Evolutionary conservation across 92 coral and sea anemone species (phyloP).

Genomic region (Palythoa grandiflora): DNA sequence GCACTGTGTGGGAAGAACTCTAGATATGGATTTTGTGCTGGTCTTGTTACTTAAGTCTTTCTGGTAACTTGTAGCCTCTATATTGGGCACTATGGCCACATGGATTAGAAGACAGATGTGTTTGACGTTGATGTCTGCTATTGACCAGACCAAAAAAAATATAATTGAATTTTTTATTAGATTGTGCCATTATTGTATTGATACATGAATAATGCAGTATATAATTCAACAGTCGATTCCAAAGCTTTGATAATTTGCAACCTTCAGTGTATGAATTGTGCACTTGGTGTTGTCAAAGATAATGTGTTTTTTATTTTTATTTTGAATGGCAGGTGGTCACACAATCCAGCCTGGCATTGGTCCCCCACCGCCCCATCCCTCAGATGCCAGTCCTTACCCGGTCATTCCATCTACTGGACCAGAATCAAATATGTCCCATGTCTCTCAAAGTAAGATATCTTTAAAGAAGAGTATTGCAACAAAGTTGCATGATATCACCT

Average conservation of each 20-base stretch:
- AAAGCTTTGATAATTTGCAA: too few relatives aligned
- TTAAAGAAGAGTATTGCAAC: not conserved
- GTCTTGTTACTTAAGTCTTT: too few relatives aligned
- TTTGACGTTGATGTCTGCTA: not conserved
- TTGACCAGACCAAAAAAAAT: not conserved
- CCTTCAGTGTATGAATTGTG: not conserved
- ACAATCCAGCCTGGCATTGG: constrained; percentile 82
- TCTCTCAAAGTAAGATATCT: constrained; percentile 59
- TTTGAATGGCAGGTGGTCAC: constrained; percentile 62
- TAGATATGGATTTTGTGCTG: too few relatives aligned
- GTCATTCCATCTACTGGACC: constrained; percentile 52
- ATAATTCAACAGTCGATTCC: too few relatives aligned
- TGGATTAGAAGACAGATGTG: not conserved
- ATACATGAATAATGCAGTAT: not conserved
- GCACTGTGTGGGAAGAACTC: too few relatives aligned
- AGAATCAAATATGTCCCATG: constrained; percentile 73
- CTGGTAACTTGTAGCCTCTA: not conserved
- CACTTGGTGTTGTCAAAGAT: not conserved
- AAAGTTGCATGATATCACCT: too few relatives aligned
- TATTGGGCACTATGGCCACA: too few relatives aligned
- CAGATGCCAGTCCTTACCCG: constrained; percentile 47
- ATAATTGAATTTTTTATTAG: not conserved
- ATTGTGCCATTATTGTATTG: not conserved
- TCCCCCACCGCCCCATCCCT: constrained; percentile 65
- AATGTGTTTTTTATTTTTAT: not conserved